Base-by-base conservation (phyloP, 2,888 invertebrate species). In the Criorhina ranunculi region DNA sequence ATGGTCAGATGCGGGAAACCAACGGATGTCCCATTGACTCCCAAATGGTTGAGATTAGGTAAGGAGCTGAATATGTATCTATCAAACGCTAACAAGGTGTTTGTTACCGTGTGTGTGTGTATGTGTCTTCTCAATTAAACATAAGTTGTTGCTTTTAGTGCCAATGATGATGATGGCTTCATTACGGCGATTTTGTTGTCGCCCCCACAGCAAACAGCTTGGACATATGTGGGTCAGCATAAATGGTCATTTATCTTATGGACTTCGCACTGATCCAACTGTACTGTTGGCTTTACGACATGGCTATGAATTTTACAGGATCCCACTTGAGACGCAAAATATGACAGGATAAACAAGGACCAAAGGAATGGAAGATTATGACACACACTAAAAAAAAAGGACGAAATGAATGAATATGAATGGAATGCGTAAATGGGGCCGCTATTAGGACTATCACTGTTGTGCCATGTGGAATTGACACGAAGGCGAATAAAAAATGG, bases 391-490 rank as follows among this genome's bases (percentile, higher is more conserved):
- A 44, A 49, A 59, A 44, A 69, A 44, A 51, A 59, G 40, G 53
- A 83, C 46, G 73, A 79, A 72, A 73, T 78, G 69, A 49, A 70
- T 70, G 70, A 76, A 80, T 85, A 85, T 49, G 80, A 85, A 80
- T 80, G 85, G 75, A 80, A 85, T 85, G 80, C 70, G 76, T 80
- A 75, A 66, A 80, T 66, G 80, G 75, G 40, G 59, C 57, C 44
- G 79, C 62, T 79, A 79, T 83, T 79, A 83, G 73, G 83, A 79
- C 83, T 83, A 75, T 79, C 67, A 53, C 69, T 64, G 76, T 57
- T 69, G 67, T 72, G 80, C 85, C 85, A 80, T 85, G 80, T 80
- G 85, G 85, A 80, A 85, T 80, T 85, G 85, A 85, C 80, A 85
- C 55, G 46, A 64, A 69, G 75, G 35, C 69, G 60, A 85, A 80